Conservation (phyloP, 2,113 vertebrate genomes). For the Gymnogyps californianus region DNA sequence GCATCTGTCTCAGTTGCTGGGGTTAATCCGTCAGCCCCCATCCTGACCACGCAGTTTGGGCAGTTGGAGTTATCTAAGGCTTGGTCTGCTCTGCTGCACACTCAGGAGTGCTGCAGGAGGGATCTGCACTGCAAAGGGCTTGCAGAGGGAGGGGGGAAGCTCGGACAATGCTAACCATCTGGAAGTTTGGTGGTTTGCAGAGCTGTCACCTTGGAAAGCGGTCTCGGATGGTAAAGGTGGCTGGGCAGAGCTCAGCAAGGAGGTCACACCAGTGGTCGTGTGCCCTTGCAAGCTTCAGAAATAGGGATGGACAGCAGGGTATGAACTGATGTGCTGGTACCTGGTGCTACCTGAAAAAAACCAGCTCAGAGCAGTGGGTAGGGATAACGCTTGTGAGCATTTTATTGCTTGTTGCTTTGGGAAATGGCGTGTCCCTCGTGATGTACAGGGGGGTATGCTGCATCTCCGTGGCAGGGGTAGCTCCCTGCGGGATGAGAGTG, state of each 20-base stretch:
- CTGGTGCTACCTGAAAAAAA: not conserved
- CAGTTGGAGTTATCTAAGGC: not conserved
- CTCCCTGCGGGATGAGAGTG: not conserved
- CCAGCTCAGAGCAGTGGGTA: not conserved
- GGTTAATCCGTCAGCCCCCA: not conserved
- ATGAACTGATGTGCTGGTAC: not conserved
- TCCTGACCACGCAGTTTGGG: not conserved
- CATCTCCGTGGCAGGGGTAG: not conserved
- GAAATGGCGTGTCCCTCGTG: rapidly evolving
- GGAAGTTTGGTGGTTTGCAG: not conserved
- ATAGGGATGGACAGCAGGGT: not conserved
- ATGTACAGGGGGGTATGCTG: rapidly evolving
- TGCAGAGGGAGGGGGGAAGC: not conserved
- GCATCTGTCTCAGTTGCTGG: not conserved
- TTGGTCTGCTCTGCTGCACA: not conserved
- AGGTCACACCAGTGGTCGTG: rapidly evolving
- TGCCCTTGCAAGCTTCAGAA: not conserved
- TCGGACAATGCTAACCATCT: not conserved
- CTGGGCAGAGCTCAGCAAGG: not conserved
- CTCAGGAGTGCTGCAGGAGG: not conserved
- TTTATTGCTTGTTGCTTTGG: not conserved
- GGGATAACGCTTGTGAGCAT: not conserved
- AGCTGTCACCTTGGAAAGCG: not conserved
- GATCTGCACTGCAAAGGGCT: not conserved
- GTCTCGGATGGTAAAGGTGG: not conserved